These are phyloP conservation scores for Triplophysa dalaica DNA, from an alignment of 2,113 vertebrate genomes.

Conservation along the genomic window DNA sequence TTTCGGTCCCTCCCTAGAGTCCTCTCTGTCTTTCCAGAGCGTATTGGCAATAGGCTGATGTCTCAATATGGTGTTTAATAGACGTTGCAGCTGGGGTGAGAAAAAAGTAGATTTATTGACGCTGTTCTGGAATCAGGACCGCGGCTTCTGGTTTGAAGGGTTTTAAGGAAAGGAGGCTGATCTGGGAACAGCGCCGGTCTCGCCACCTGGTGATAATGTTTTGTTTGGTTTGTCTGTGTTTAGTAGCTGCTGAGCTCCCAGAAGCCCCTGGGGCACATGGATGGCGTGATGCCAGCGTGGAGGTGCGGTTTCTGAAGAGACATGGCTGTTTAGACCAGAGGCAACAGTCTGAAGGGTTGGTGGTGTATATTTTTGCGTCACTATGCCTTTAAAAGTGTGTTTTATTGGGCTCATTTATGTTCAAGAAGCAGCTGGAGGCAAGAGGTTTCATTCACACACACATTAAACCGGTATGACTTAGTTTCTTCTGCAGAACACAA, in stretches of 20 bases:
- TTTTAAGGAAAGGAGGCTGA: conserved; percentile 6
- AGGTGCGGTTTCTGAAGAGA: conserved; percentile 48
- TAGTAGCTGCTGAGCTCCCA: conserved; percentile 94
- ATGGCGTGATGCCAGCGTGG: conserved; percentile 84
- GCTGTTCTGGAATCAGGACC: conserved; percentile 40
- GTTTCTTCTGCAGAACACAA: no score
- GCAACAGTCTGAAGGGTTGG: conserved; percentile 3
- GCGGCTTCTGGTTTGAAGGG: neutral
- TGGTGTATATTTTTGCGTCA: conserved; percentile 63
- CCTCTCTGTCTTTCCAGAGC: conserved; percentile 49
- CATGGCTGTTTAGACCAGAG: conserved; percentile 37
- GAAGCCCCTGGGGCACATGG: conserved; percentile 79
- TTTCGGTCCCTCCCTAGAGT: conserved; percentile 46
- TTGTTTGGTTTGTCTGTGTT: conserved; percentile 90
- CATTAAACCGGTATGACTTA: no score
- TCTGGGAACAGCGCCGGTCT: conserved; percentile 69
- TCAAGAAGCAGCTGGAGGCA: conserved; percentile 79
- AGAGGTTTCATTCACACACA: conserved; percentile 21
- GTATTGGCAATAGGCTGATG: conserved; percentile 60
- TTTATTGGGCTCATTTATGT: conserved; percentile 90
- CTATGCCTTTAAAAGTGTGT: conserved; percentile 84
- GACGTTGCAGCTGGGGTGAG: conserved; percentile 67
- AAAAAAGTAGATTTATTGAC: neutral
- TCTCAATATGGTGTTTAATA: conserved; percentile 78
- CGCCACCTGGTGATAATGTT: conserved; percentile 88